Evolutionary conservation across 2,888 invertebrate species (phyloP).

Genomic region (Napeogenes inachia): DNA sequence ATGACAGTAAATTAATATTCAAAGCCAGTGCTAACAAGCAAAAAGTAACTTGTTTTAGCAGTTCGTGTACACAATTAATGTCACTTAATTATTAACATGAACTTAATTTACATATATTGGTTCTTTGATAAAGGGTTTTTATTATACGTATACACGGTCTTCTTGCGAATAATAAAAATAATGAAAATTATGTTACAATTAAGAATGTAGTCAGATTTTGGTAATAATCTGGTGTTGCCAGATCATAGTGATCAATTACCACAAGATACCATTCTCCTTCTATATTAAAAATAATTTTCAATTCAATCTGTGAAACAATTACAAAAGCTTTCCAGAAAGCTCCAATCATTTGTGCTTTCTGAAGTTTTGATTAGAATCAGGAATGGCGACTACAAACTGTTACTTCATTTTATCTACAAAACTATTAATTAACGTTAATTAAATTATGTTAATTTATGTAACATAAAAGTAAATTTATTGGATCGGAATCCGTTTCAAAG

Average conservation of each 20-base stretch:
- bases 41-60: constrained; percentile 24
- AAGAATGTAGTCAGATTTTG: too few species aligned
- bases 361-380: background rate
- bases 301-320: too few species aligned
- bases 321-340: too few species aligned
- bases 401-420: too few species aligned
- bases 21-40: constrained; percentile 23
- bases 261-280: too few species aligned
- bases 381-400: background rate
- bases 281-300: too few species aligned
- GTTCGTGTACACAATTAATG: constrained; percentile 4
- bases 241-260: too few species aligned
- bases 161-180: too few species aligned
- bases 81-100: background rate
- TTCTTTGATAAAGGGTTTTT: too few species aligned
- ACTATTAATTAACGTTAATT: background rate
- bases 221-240: too few species aligned
- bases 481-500: background rate
- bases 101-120: background rate
- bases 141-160: too few species aligned
- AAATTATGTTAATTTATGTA: constrained; percentile 4
- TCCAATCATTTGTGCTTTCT: background rate
- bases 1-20: constrained; percentile 10
- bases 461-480: background rate
- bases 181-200: too few species aligned